Base-by-base conservation (phyloP, 2,113 vertebrate genomes). In the Bufo bufo region DNA sequence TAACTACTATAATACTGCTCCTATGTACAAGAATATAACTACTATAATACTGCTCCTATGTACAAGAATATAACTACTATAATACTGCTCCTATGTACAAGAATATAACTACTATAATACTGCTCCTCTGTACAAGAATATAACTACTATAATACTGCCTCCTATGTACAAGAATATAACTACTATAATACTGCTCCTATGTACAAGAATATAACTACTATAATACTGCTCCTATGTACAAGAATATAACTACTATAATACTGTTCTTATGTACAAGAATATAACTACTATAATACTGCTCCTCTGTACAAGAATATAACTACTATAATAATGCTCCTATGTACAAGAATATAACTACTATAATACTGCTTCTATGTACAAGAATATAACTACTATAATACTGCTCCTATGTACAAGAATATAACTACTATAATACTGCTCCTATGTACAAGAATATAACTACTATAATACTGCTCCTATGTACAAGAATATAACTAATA, bases 91-190 rank as follows among this genome's bases (percentile, higher is more conserved):
- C 65, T 69, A 69, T 69, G 3, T 23, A 69, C 65, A 69, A 69
- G n/a, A 61, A 69, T 69, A 69, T 69, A 69, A 69, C n/a, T 69
- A 33, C 63, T 66, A 66, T 66, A 66, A 66, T 66, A 66, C 63
- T 66, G 63, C 63, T 9, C 65, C 65, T 69, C 12, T 69, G 23
- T 69, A 69, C 65, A 33, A 13, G 66, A 71, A 71, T 71, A 43
- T 71, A 71, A 71, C 66, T 33, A 71, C 66, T 71, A 33, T 71
- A 71, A 71, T 71, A 33, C 66, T 71, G 23, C 66, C 19, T 5
- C n/a, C 20, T 71, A 71, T 33, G 23, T 71, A 33, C 66, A 71
- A 71, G n/a, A 71, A 71, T 71, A 71, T 71, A 33, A 71, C 66
- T 71, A 13, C 66, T 33, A 71, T 71, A 71, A 71, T 71, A 71